These are phyloP conservation scores for Agrotis segetum DNA, from an alignment of 2,888 invertebrate species.

Conservation along the genomic window DNA sequence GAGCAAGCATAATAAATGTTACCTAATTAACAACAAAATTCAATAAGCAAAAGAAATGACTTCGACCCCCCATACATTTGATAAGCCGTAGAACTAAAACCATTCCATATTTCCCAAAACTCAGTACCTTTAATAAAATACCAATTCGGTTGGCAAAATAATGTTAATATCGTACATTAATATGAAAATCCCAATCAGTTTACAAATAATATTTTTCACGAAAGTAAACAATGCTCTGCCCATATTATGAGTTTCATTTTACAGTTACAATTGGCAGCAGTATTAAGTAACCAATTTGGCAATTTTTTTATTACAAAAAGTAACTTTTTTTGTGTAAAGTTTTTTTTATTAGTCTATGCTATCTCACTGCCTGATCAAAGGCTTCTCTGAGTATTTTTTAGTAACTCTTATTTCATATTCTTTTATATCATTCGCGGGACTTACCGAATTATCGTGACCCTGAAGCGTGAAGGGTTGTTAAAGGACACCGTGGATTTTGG, in stretches of 20 bases:
- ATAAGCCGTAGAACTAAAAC: slow-evolving; percentile 23
- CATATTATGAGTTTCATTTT: slow-evolving; percentile 39
- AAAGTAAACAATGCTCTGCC: neutral
- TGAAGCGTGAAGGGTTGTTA: no score
- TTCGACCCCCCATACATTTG: neutral
- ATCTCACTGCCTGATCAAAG: no score
- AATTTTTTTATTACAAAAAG: neutral
- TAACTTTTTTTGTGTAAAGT: neutral
- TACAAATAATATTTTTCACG: slow-evolving; percentile 4
- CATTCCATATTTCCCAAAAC: slow-evolving; percentile 25
- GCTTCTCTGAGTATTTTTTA: no score
- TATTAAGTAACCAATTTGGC: neutral
- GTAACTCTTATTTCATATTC: no score
- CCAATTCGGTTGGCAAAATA: slow-evolving; percentile 16
- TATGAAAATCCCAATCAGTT: slow-evolving; percentile 14
- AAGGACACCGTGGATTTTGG: no score
- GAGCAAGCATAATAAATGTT: neutral
- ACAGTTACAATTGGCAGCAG: slow-evolving; percentile 4
- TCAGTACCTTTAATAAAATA: slow-evolving; percentile 11
- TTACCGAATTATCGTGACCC: no score
- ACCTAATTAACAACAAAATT: slow-evolving; percentile 10
- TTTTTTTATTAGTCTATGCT: neutral
- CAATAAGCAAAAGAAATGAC: slow-evolving; percentile 22
- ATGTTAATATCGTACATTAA: slow-evolving; percentile 10
- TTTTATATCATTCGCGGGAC: no score